These are phyloP conservation scores for Leptinotarsa rubiginosa DNA, from an alignment of 2,888 invertebrate species.

Conservation along the genomic window DNA sequence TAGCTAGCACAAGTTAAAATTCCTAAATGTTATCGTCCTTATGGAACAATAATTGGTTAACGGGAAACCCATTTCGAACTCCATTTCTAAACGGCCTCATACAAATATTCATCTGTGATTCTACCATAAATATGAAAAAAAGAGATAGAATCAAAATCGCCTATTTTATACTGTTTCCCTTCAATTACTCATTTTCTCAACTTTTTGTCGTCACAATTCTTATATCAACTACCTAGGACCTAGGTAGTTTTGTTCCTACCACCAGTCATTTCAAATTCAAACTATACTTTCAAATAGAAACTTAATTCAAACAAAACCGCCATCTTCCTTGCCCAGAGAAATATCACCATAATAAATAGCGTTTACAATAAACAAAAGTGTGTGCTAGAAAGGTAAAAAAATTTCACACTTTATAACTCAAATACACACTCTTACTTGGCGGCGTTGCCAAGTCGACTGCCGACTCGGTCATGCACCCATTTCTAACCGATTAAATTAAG, in stretches of 20 bases:
- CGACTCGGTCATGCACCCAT: constrained; percentile 42
- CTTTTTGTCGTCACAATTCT: too few species aligned
- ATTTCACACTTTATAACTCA: constrained; percentile 21
- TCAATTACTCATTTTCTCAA: too few species aligned
- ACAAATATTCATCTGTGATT: too few species aligned
- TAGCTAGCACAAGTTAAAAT: too few species aligned
- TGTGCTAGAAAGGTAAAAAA: constrained; percentile 13
- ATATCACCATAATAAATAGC: background rate
- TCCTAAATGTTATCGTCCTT: too few species aligned
- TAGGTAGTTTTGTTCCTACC: background rate
- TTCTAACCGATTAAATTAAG: constrained; percentile 42
- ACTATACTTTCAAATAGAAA: background rate
- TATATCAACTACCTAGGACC: too few species aligned
- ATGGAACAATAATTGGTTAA: too few species aligned
- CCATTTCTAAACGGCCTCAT: too few species aligned
- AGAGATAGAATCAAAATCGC: too few species aligned
- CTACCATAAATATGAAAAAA: too few species aligned
- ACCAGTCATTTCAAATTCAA: background rate
- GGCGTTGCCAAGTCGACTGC: constrained; percentile 29
- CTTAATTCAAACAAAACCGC: background rate
- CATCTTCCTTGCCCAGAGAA: background rate
- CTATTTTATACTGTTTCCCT: too few species aligned
- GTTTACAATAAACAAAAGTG: background rate
- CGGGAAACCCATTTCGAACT: too few species aligned
- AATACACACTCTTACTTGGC: constrained; percentile 17